Evolutionary conservation across 2,113 vertebrate species (phyloP).

Genomic region (Peucedramus taeniatus): DNA sequence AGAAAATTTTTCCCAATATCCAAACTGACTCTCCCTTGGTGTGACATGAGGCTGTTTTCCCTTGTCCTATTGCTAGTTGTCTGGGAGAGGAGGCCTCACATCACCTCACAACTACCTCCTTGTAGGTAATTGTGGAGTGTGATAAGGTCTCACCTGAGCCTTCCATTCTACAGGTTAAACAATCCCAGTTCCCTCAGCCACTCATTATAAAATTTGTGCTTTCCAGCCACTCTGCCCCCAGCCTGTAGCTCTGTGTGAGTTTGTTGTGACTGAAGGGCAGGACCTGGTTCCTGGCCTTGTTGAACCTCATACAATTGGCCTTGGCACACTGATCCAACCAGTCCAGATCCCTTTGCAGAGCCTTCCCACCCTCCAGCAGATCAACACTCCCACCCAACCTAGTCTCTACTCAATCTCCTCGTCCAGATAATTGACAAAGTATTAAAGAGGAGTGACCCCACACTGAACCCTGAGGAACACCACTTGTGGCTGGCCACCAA

Average conservation of each 20-base stretch:
- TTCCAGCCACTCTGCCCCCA: not conserved
- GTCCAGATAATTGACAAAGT: not conserved
- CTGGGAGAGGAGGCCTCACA: not conserved
- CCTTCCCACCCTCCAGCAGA: not conserved
- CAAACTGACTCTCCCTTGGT: not conserved
- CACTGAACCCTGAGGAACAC: not conserved
- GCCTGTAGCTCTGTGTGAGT: not conserved
- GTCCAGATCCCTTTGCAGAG: not conserved
- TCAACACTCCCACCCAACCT: not conserved
- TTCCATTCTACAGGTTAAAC: not conserved
- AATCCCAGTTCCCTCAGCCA: not conserved
- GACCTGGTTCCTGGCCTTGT: not conserved
- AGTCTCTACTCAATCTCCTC: not conserved
- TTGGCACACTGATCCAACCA: not conserved
- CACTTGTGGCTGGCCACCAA: not conserved
- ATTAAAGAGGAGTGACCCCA: not conserved
- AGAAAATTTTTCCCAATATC: not conserved
- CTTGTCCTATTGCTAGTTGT: not conserved
- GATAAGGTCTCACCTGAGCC: not conserved
- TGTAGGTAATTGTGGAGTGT: rapidly evolving
- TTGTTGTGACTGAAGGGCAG: not conserved
- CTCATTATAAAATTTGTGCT: not conserved
- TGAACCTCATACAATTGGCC: not conserved
- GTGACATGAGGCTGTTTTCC: not conserved
- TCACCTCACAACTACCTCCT: not conserved